Evolutionary conservation across 2,888 invertebrate genomes (phyloP).

Genomic region (Tenthredo mesomela): DNA sequence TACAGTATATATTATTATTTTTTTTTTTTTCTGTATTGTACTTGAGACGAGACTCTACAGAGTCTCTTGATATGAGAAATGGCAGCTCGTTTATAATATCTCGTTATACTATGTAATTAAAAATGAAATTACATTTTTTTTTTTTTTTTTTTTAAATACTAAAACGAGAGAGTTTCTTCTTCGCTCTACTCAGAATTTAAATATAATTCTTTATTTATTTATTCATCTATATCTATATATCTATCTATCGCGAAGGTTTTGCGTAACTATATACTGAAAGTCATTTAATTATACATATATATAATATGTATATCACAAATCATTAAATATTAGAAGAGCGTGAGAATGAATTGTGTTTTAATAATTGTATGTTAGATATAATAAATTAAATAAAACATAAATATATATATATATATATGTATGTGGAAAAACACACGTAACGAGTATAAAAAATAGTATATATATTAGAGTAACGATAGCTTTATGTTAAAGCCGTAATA

Average conservation of each 20-base stretch:
- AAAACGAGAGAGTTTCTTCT: neutral
- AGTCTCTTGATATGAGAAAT: neutral
- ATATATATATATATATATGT: too few species aligned
- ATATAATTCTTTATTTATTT: neutral
- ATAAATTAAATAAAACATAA: neutral
- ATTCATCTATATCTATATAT: neutral
- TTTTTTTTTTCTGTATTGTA: too few species aligned
- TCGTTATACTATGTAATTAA: neutral
- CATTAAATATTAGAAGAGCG: neutral
- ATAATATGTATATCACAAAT: neutral
- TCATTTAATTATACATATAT: neutral
- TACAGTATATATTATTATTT: too few species aligned
- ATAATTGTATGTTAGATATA: neutral
- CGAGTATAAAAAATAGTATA: neutral
- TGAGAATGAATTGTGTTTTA: constrained; percentile 13
- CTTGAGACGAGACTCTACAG: too few species aligned
- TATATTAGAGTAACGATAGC: constrained; percentile 16
- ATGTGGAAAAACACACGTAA: constrained; percentile 12
- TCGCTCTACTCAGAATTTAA: neutral
- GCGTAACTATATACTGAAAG: neutral
- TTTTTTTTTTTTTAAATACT: neutral
- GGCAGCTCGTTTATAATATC: neutral
- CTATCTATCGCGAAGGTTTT: neutral
- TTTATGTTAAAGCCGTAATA: constrained; percentile 33
- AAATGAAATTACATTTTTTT: neutral